A percentile compares a stretch with the other conserved stretches of the same genome.
Evolutionary conservation across 2,113 vertebrate species (phyloP).

Genomic region (Ciconia boyciana): DNA sequence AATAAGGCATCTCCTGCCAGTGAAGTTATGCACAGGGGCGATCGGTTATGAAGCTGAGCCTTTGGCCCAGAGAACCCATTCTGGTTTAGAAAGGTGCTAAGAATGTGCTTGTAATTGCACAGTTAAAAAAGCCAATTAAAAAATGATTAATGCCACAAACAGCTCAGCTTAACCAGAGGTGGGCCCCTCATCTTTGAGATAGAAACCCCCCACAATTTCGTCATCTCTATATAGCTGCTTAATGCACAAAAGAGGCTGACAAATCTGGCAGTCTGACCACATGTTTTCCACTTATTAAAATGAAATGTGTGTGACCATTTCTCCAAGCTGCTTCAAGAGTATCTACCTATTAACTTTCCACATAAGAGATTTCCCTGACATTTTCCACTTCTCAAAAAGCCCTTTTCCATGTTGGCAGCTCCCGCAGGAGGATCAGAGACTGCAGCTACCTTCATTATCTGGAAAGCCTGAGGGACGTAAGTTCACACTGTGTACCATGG

Average conservation of each 20-base stretch:
- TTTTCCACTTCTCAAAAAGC: neutral
- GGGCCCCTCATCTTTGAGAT: neutral
- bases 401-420: neutral
- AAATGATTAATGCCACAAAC: neutral
- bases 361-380: neutral
- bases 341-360: neutral
- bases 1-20: neutral
- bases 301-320: neutral
- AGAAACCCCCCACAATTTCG: neutral
- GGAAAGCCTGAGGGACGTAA: neutral
- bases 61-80: neutral
- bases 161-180: neutral
- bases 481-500: fast-evolving
- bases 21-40: neutral
- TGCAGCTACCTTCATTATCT: neutral
- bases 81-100: neutral
- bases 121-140: neutral
- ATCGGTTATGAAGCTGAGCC: neutral
- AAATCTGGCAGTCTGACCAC: neutral
- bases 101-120: neutral
- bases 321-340: neutral
- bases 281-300: conserved; percentile 21
- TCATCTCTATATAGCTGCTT: neutral
- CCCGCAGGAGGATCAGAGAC: neutral
- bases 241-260: neutral